Evolutionary conservation across 2,888 invertebrate species (phyloP), one percentile per base, ranked within the genome.

Genomic region (Dyspetes luteomarginatus): DNA sequence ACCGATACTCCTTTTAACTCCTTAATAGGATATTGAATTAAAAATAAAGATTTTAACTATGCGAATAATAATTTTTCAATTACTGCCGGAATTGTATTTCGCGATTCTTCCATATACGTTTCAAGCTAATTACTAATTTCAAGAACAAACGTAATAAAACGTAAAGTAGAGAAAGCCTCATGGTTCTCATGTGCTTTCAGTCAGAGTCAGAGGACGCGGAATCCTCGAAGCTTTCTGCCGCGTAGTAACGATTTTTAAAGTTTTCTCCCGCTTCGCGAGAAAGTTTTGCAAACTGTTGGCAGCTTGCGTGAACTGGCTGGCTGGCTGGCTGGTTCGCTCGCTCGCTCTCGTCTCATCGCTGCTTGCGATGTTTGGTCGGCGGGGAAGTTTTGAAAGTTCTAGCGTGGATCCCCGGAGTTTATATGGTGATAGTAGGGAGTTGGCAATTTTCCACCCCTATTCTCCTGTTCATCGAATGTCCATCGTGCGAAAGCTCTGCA

Each of bases 241-340:
- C 84, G 85, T 87, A 87, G 87, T 90, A 90, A 90, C 89, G 90
- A 90, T 90, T 90, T 89, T 89, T 89, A 89, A 90, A 90, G 86
- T 89, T 90, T 84, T 90, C 85, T 85, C 85, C 77, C 81, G 73
- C 68, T 68, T 78, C 60, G 69, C 62, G 81, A 69, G 43, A 81
- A 81, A 81, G 81, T 81, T 81, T 81, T 24, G 68, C 73, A 45
- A 81, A 83, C 78, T 78, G 80, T 79, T 75, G 83, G 78, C 82
- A 82, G 82, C 79, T 82, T 73, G 81, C 64, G 73, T 56, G 62
- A 73, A 81, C 76, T 68, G 52, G 41, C 73, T 52, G 55, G 64
- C n/a, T 56, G 30, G 58, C 30, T 28, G 15, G 22, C 41, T 55
- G 67, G 76, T 74, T 73, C 69, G 52, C 24, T 26, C 56, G 52